phyloP scores from a whole-genome alignment of 2,797 vertebrate genomes.

The Parambassis ranga region DNA sequence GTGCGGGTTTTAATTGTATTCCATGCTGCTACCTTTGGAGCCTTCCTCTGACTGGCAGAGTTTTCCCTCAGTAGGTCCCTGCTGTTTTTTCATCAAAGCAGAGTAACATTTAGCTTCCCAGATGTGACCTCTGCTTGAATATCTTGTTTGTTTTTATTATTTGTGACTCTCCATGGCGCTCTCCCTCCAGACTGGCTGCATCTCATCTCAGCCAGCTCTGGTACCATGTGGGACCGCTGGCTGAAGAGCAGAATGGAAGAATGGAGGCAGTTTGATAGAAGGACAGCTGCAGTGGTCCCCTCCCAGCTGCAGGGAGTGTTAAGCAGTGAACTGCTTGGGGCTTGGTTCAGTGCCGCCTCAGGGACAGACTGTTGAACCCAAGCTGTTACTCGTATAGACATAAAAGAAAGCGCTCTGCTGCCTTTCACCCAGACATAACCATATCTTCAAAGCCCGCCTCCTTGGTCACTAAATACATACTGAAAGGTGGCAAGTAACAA shows the following conservation, averaged over 20 bases:
- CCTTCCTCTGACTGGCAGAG: conserved; percentile 15
- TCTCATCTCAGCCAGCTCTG: conserved; percentile 34
- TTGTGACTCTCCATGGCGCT: conserved; percentile 51
- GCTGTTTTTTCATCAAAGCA: conserved; percentile 58
- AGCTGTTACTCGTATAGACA: conserved; percentile 54
- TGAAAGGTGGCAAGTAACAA: not conserved
- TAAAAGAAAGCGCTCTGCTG: conserved; percentile 2
- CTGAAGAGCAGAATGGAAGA: conserved; percentile 36
- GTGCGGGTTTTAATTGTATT: conserved; percentile 22
- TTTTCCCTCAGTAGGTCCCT: conserved; percentile 17
- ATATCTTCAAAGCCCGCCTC: conserved; percentile 8
- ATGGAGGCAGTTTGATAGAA: conserved; percentile 47
- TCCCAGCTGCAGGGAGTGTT: conserved; percentile 54
- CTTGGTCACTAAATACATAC: not conserved
- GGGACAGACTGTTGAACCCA: conserved; percentile 41
- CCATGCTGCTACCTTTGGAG: conserved; percentile 1
- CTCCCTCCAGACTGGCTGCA: conserved; percentile 35
- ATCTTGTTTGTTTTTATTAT: conserved; percentile 64
- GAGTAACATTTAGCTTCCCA: conserved; percentile 59
- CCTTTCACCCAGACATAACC: conserved; percentile 11
- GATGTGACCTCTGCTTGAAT: conserved; percentile 61
- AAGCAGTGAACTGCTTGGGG: conserved; percentile 59
- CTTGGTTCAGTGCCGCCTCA: conserved; percentile 41
- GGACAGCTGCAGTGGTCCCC: conserved; percentile 55
- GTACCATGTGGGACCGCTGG: conserved; percentile 32